Conservation (phyloP, 2,113 vertebrate species). For the Pipa parva region DNA sequence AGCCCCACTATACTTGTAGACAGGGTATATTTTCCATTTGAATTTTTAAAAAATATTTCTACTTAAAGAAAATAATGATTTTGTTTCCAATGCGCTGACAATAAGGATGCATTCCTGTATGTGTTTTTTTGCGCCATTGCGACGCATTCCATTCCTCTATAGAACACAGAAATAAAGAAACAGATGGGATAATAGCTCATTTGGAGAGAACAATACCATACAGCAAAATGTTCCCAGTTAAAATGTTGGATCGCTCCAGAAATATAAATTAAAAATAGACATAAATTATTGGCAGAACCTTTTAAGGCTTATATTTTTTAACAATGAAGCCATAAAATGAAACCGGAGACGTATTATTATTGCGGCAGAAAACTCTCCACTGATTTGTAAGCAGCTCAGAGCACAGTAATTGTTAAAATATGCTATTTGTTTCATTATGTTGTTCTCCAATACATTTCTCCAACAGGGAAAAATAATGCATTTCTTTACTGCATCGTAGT, state of each 20-base stretch:
- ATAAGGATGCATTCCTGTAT: background rate
- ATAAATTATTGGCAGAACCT: slow-evolving; percentile 33
- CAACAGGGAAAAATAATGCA: slow-evolving; percentile 12
- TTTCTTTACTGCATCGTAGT: slow-evolving; percentile 21
- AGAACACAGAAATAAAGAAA: slow-evolving; percentile 19
- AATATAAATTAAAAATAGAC: slow-evolving; percentile 35
- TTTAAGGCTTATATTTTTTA: slow-evolving; percentile 33
- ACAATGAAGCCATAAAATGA: slow-evolving; percentile 41
- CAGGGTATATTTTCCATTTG: background rate
- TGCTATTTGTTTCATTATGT: slow-evolving; percentile 31
- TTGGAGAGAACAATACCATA: slow-evolving; percentile 25
- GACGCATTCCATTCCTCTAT: slow-evolving; percentile 10
- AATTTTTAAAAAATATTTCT: too few relatives aligned
- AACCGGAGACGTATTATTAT: slow-evolving; percentile 33
- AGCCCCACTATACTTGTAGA: too few relatives aligned
- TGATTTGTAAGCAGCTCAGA: slow-evolving; percentile 29
- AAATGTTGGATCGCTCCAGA: slow-evolving; percentile 14
- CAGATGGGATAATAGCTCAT: slow-evolving; percentile 35
- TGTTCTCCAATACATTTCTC: slow-evolving; percentile 22
- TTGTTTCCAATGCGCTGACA: background rate
- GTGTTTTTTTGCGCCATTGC: background rate
- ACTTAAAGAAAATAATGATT: too few relatives aligned
- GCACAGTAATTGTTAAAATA: slow-evolving; percentile 40
- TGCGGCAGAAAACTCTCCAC: slow-evolving; percentile 34
- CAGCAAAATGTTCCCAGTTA: slow-evolving; percentile 27